Conservation (phyloP, 1,140 invertebrate genomes). For the Drosophila virilis region DNA sequence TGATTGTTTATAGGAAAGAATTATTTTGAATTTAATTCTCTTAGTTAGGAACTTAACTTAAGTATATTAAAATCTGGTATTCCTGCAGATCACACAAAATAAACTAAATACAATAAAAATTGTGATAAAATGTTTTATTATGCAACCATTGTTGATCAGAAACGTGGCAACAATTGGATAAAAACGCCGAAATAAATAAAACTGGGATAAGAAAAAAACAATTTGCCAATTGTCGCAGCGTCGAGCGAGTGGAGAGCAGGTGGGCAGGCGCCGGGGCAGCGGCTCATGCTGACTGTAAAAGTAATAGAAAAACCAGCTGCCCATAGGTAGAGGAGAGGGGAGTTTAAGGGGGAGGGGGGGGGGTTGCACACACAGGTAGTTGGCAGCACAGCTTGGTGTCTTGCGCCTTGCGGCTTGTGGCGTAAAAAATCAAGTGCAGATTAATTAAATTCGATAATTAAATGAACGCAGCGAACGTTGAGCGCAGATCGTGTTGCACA, state of each 20-base stretch:
- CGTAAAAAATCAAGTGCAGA: slow-evolving; percentile 81
- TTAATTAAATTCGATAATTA: slow-evolving; percentile 83
- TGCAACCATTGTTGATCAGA: slow-evolving; percentile 6
- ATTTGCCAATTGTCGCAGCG: slow-evolving; percentile 70
- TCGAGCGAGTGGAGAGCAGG: background rate
- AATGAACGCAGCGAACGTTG: slow-evolving; percentile 66
- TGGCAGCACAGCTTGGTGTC: slow-evolving; percentile 32
- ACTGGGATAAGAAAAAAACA: slow-evolving; percentile 47
- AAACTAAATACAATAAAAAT: too few species aligned
- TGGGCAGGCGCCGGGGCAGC: background rate
- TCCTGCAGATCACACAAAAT: too few species aligned
- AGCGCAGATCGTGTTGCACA: slow-evolving; percentile 35
- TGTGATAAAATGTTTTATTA: too few species aligned
- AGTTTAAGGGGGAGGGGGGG: background rate
- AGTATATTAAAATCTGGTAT: too few species aligned
- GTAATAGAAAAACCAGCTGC: slow-evolving; percentile 56
- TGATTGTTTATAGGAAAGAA: too few species aligned
- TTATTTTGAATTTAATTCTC: too few species aligned
- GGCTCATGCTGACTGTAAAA: slow-evolving; percentile 19
- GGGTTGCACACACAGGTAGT: background rate
- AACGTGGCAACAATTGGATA: slow-evolving; percentile 23
- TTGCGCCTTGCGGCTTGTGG: slow-evolving; percentile 44
- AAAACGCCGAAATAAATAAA: slow-evolving; percentile 46
- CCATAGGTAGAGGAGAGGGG: background rate
- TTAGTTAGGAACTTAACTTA: too few species aligned